These are phyloP conservation scores for Zaprionus vittiger DNA, from an alignment of 1,140 invertebrate species.

Conservation along the genomic window DNA sequence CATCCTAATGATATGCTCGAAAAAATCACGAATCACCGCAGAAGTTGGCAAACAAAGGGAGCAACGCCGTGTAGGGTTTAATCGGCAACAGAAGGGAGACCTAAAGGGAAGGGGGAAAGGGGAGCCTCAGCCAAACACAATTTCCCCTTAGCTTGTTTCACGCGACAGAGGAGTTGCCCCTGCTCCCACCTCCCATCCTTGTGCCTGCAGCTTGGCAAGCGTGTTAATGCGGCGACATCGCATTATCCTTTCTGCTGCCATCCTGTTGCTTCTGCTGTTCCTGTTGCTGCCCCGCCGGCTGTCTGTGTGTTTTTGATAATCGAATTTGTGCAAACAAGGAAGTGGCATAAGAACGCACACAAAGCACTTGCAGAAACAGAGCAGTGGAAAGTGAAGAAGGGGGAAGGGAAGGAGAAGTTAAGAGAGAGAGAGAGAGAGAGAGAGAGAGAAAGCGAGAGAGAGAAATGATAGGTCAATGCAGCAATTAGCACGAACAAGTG, in stretches of 20 bases:
- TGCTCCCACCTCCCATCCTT: constrained; percentile 2
- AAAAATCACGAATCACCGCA: constrained; percentile 75
- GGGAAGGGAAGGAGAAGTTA: background rate
- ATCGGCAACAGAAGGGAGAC: constrained; percentile 31
- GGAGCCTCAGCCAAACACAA: constrained; percentile 53
- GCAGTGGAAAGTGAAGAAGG: background rate
- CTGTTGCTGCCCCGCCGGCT: constrained; percentile 14
- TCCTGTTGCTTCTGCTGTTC: background rate
- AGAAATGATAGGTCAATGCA: background rate
- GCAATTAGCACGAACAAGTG: constrained; percentile 42
- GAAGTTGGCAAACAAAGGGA: constrained; percentile 58
- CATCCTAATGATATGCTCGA: constrained; percentile 74
- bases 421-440: background rate
- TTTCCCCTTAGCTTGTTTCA: constrained; percentile 67
- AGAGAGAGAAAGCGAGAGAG: background rate
- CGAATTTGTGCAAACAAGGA: constrained; percentile 80
- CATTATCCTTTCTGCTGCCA: constrained; percentile 55
- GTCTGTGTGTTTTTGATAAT: constrained; percentile 70
- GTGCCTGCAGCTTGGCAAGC: background rate
- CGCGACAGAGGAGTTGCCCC: constrained; percentile 27
- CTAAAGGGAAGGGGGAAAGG: background rate
- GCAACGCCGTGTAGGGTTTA: constrained; percentile 45
- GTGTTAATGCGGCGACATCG: constrained; percentile 73
- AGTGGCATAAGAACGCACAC: constrained; percentile 53
- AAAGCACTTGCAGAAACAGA: constrained; percentile 1